Evolutionary conservation across 2,888 invertebrate species (phyloP).

Genomic region (Meganola albula): DNA sequence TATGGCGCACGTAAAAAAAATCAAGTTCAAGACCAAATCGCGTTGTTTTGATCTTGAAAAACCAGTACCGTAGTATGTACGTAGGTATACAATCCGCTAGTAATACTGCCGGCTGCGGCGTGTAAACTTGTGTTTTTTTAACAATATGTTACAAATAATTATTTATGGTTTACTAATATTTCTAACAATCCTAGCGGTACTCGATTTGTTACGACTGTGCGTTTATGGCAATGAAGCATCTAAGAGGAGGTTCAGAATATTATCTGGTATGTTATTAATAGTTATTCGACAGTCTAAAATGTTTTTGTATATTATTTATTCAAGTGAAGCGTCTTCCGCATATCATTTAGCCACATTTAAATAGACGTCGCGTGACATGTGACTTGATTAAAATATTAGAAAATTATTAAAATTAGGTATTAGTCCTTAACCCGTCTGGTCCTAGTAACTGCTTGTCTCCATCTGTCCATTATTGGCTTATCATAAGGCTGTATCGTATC

Average conservation of each 20-base stretch:
- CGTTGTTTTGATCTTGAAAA: conserved; percentile 12
- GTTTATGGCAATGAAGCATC: conserved; percentile 25
- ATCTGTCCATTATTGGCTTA: too few species aligned
- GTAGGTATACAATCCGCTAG: conserved; percentile 15
- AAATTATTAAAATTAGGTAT: too few species aligned
- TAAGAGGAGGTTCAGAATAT: conserved; percentile 26
- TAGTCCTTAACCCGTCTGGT: too few species aligned
- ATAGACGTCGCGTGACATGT: too few species aligned
- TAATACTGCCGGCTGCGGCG: conserved; percentile 16
- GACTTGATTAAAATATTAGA: too few species aligned
- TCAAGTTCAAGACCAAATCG: conserved; percentile 16
- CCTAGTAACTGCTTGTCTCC: too few species aligned
- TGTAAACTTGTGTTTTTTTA: conserved; percentile 17
- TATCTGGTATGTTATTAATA: conserved; percentile 33
- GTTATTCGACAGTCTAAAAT: too few species aligned
- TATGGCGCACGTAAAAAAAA: too few species aligned
- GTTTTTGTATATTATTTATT: too few species aligned
- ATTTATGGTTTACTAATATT: conserved; percentile 39
- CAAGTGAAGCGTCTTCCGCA: too few species aligned
- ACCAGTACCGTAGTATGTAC: conserved; percentile 12
- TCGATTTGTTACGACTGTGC: conserved; percentile 40
- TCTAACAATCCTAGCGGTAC: conserved; percentile 37
- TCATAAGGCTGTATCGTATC: too few species aligned
- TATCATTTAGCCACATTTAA: too few species aligned
- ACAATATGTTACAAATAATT: conserved; percentile 40